These are phyloP conservation scores for Oryzias sinensis DNA, from an alignment of 2,797 vertebrate genomes.

Conservation along the genomic window DNA sequence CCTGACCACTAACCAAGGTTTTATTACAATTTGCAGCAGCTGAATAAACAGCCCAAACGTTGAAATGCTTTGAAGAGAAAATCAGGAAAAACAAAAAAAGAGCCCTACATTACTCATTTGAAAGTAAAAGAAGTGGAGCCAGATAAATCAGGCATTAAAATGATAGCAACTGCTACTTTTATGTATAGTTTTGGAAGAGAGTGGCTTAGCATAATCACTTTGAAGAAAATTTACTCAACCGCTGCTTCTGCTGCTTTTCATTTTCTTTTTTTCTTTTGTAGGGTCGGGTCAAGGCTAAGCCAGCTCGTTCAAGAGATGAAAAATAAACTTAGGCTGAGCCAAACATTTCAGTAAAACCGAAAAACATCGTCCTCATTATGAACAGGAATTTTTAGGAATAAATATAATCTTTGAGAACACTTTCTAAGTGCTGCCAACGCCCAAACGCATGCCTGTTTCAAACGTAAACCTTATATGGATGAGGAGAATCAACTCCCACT, in stretches of 20 bases:
- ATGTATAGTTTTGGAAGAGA: constrained; percentile 16
- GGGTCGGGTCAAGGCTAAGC: constrained; percentile 45
- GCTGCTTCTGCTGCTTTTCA: constrained; percentile 59
- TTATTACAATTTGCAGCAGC: constrained; percentile 47
- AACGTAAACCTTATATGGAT: neutral
- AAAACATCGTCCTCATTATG: constrained; percentile 22
- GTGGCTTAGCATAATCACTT: constrained; percentile 39
- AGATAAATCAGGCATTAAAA: constrained; percentile 46
- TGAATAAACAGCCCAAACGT: constrained; percentile 56
- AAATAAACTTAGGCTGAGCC: constrained; percentile 51
- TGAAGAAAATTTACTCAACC: constrained; percentile 69
- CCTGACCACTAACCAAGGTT: constrained; percentile 33
- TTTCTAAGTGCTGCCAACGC: neutral
- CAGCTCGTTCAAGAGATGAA: constrained; percentile 46
- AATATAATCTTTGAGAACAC: neutral
- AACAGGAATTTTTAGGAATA: neutral
- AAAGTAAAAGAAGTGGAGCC: constrained; percentile 21
- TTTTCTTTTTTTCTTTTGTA: constrained; percentile 13
- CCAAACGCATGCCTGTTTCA: neutral
- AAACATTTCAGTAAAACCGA: constrained; percentile 43
- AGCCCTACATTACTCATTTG: constrained; percentile 35
- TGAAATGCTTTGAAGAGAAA: constrained; percentile 43
- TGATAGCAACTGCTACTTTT: constrained; percentile 28
- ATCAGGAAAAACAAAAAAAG: constrained; percentile 20
- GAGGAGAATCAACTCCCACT: neutral